phyloP scores from a whole-genome alignment of 2,797 vertebrate species.

The Rhinatrema bivittatum region DNA sequence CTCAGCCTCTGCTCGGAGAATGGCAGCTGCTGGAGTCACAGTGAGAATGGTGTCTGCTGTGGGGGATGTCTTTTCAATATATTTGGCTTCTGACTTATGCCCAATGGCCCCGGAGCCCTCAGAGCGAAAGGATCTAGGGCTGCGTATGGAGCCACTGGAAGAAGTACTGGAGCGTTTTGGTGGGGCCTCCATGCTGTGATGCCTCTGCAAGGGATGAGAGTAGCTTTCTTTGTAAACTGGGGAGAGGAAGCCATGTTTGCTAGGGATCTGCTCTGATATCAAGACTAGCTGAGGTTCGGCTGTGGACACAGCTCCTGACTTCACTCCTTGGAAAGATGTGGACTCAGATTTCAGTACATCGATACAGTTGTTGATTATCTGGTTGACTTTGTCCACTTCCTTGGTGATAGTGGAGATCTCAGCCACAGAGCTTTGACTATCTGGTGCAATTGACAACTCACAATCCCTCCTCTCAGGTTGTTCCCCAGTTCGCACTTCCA shows the following conservation, averaged over 20 bases:
- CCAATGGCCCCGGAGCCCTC: conserved; percentile 76
- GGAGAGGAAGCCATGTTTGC: conserved; percentile 80
- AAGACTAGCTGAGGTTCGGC: conserved; percentile 87
- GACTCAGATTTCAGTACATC: conserved; percentile 95
- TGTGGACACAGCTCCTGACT: conserved; percentile 75
- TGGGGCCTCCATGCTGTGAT: conserved; percentile 75
- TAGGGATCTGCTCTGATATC: conserved; percentile 86
- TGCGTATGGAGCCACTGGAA: conserved; percentile 79
- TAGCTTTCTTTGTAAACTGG: conserved; percentile 87
- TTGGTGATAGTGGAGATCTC: conserved; percentile 97
- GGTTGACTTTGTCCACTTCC: conserved; percentile 97
- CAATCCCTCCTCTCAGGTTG: conserved; percentile 81
- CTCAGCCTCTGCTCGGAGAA: conserved; percentile 86
- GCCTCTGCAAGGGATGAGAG: conserved; percentile 85
- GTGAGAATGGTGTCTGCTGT: conserved; percentile 88
- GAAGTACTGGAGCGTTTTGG: conserved; percentile 87
- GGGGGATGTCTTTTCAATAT: conserved; percentile 91
- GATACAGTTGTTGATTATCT: conserved; percentile 98
- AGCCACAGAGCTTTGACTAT: conserved; percentile 81
- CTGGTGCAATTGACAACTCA: conserved; percentile 74
- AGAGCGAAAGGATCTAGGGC: conserved; percentile 85
- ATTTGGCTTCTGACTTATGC: conserved; percentile 84
- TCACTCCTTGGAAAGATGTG: conserved; percentile 88
- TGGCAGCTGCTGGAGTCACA: conserved; percentile 82
- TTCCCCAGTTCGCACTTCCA: conserved; percentile 87